Percentiles rank a stretch among this genome's conserved stretches.
phyloP scores from a whole-genome alignment of 2,888 invertebrate genomes.

The Eubasilissa splendida region DNA sequence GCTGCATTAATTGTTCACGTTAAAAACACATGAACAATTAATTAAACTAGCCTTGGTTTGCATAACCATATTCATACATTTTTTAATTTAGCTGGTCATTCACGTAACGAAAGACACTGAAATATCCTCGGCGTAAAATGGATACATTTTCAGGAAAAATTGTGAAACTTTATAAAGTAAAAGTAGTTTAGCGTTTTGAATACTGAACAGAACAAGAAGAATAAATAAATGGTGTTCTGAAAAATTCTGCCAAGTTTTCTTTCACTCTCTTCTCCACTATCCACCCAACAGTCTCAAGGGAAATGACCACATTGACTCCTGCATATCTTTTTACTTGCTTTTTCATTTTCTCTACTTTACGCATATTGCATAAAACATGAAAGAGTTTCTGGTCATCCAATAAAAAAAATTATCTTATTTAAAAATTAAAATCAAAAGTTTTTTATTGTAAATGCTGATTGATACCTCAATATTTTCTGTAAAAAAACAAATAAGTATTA shows the following conservation, averaged over 20 bases:
- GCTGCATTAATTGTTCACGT: no score
- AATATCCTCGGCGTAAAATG: slow-evolving; percentile 1
- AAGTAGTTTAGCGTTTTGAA: slow-evolving; percentile 21
- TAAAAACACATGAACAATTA: no score
- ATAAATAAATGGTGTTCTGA: slow-evolving; percentile 46
- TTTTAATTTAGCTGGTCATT: no score
- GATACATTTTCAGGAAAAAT: not conserved
- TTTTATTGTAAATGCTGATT: no score
- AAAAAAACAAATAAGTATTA: no score
- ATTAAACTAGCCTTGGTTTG: no score
- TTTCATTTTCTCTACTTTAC: slow-evolving; percentile 34
- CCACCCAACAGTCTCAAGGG: slow-evolving; percentile 38
- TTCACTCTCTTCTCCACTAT: not conserved
- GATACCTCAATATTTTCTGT: no score
- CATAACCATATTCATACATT: no score
- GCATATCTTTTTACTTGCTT: slow-evolving; percentile 33
- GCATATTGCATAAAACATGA: not conserved
- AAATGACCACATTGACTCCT: slow-evolving; percentile 50
- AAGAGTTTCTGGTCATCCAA: no score
- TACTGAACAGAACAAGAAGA: slow-evolving; percentile 27
- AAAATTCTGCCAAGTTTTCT: slow-evolving; percentile 28
- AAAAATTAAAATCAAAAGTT: no score
- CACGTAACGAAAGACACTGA: no score
- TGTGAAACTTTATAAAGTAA: slow-evolving; percentile 11
- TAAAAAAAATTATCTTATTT: no score